A percentile compares a stretch with the other conserved stretches of the same genome.
phyloP scores from a whole-genome alignment of 2,888 invertebrate genomes.

The Dorcus hopei region DNA sequence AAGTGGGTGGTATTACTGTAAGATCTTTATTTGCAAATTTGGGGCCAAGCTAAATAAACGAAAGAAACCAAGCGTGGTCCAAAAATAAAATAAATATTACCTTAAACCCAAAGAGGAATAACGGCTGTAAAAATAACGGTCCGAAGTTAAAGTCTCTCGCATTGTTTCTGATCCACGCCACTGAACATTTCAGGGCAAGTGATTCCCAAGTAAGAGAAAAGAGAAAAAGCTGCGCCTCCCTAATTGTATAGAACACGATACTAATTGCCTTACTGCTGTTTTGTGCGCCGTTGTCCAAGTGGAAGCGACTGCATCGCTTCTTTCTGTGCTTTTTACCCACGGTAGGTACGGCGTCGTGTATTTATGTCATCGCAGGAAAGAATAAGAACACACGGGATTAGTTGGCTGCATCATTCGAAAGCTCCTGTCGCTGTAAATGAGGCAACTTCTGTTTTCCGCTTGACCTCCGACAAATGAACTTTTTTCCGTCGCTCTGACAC shows the following conservation, averaged over 20 bases:
- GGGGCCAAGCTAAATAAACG: too few species aligned
- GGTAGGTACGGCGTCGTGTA: slow-evolving; percentile 40
- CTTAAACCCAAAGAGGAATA: not conserved
- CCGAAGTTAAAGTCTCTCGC: not conserved
- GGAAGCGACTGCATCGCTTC: slow-evolving; percentile 38
- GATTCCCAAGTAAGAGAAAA: slow-evolving; percentile 15
- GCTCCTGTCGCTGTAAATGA: slow-evolving; percentile 45
- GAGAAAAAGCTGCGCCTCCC: slow-evolving; percentile 40
- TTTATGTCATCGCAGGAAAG: slow-evolving; percentile 47
- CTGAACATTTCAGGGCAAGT: slow-evolving; percentile 24
- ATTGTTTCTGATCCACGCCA: slow-evolving; percentile 24
- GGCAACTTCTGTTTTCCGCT: slow-evolving; percentile 47
- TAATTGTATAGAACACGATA: slow-evolving; percentile 50
- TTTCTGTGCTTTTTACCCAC: slow-evolving; percentile 30
- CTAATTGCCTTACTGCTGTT: slow-evolving; percentile 49
- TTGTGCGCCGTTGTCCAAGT: slow-evolving; percentile 45
- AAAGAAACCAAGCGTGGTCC: too few species aligned
- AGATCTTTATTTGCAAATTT: too few species aligned
- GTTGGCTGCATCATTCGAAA: slow-evolving; percentile 40
- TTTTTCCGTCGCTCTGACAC: slow-evolving; percentile 40
- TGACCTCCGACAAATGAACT: slow-evolving; percentile 49
- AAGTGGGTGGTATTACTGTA: too few species aligned
- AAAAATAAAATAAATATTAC: not conserved
- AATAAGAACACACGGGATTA: slow-evolving; percentile 47
- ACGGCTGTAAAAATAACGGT: not conserved